Conservation (phyloP, 2,888 invertebrate genomes). For the Andrena fulva region DNA sequence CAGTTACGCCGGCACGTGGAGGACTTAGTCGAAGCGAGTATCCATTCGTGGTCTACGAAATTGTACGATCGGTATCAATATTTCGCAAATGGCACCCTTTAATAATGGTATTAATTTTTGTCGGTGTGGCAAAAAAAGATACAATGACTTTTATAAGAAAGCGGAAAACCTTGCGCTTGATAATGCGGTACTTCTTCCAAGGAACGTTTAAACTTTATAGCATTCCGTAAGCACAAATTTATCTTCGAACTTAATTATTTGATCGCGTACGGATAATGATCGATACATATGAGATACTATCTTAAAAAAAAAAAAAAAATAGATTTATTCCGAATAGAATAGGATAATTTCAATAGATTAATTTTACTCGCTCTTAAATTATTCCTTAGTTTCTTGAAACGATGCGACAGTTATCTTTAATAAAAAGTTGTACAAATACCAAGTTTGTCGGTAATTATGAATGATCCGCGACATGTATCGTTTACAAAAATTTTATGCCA, state of each 20-base stretch:
- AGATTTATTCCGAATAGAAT: conserved; percentile 62
- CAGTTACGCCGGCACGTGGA: conserved; percentile 97
- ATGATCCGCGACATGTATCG: conserved; percentile 32
- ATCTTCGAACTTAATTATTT: conserved; percentile 63
- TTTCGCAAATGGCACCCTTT: conserved; percentile 98
- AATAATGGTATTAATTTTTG: conserved; percentile 76
- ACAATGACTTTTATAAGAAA: conserved; percentile 54
- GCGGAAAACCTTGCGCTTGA: conserved; percentile 41
- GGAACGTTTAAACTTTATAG: conserved; percentile 70
- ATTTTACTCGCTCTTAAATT: conserved; percentile 60
- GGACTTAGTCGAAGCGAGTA: conserved; percentile 96
- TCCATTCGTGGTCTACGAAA: conserved; percentile 98
- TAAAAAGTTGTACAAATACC: conserved; percentile 40
- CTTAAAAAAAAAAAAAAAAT: conserved; percentile 33
- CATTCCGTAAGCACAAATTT: conserved; percentile 78
- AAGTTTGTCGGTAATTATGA: conserved; percentile 29
- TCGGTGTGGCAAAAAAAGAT: conserved; percentile 39
- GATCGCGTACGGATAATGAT: conserved; percentile 42
- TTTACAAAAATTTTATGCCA: conserved; percentile 48
- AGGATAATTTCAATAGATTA: conserved; percentile 63
- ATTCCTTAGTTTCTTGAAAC: conserved; percentile 66
- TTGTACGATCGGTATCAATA: conserved; percentile 99
- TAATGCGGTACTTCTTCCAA: conserved; percentile 69
- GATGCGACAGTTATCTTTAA: conserved; percentile 23
- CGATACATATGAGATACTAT: conserved; percentile 60